phyloP scores from a whole-genome alignment of 2,113 vertebrate genomes.

The Anhinga anhinga region DNA sequence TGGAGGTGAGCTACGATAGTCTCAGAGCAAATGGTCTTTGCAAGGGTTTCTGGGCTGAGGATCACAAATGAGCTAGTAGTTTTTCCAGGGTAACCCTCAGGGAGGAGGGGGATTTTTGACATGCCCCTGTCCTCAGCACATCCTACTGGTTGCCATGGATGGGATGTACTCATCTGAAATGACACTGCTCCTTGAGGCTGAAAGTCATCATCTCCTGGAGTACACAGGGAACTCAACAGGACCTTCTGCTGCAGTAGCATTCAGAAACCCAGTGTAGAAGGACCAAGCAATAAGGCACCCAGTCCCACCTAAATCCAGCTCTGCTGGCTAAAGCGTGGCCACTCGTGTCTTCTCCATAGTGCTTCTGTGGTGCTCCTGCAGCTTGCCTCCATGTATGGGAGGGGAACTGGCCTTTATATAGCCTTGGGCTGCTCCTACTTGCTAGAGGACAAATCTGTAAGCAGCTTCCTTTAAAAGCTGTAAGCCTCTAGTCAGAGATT shows the following conservation, averaged over 20 bases:
- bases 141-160: background rate
- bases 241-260: background rate
- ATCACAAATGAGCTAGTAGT: background rate
- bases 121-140: background rate
- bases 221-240: background rate
- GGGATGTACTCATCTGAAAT: background rate
- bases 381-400: background rate
- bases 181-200: background rate
- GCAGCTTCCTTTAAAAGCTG: background rate
- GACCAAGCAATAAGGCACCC: background rate
- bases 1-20: background rate
- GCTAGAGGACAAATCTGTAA: background rate
- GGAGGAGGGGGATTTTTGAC: background rate
- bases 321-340: background rate
- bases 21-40: background rate
- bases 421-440: background rate
- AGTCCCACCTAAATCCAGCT: background rate
- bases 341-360: background rate
- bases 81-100: background rate
- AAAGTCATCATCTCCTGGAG: background rate
- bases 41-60: background rate
- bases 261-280: background rate
- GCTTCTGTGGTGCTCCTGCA: background rate
- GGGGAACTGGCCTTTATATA: background rate
- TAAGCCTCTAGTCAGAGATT: background rate